Conservation (phyloP, 2,113 vertebrate genomes). For the Anas platyrhynchos region DNA sequence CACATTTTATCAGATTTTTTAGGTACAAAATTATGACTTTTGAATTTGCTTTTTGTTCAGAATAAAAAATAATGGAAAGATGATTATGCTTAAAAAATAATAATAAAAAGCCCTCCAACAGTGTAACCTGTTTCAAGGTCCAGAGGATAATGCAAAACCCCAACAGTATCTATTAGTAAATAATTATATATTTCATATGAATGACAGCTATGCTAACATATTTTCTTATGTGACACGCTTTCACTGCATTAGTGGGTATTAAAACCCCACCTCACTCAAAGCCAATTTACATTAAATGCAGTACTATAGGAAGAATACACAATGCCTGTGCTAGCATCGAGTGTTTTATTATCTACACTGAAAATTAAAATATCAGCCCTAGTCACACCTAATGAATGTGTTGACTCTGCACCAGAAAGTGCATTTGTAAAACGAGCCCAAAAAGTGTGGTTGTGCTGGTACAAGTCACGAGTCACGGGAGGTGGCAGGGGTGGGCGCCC, state of each 20-base stretch:
- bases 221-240: background rate
- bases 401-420: background rate
- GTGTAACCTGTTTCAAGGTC: background rate
- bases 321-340: background rate
- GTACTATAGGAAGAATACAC: background rate
- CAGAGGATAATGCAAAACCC: background rate
- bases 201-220: background rate
- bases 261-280: background rate
- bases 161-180: background rate
- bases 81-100: background rate
- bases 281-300: background rate
- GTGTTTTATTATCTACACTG: background rate
- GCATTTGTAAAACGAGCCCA: background rate
- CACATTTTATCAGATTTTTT: background rate
- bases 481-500: background rate
- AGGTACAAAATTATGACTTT: background rate
- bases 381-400: background rate
- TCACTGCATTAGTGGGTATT: background rate
- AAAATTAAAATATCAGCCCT: background rate
- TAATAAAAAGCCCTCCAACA: rapidly evolving
- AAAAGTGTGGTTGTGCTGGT: rapidly evolving
- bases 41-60: background rate
- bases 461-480: rapidly evolving
- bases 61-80: background rate
- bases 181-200: background rate